Percentiles rank a stretch among this genome's conserved stretches.
Evolutionary conservation across 2,888 invertebrate genomes (phyloP).

Genomic region (Esperia sulphurella): DNA sequence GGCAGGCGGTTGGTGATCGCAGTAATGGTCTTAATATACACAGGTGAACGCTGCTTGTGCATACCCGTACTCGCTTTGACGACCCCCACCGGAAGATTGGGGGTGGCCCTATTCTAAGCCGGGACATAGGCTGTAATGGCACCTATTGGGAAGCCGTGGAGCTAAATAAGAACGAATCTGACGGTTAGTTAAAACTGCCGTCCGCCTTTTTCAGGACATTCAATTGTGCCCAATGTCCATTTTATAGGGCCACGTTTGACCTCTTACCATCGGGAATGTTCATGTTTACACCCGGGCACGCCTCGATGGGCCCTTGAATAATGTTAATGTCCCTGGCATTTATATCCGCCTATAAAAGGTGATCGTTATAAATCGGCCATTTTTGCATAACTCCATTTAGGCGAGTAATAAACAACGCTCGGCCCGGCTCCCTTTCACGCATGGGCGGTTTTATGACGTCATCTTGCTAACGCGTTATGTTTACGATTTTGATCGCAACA

Average conservation of each 20-base stretch:
- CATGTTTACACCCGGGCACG: not conserved
- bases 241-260: not conserved
- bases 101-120: too few relatives aligned
- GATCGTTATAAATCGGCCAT: slow-evolving; percentile 14
- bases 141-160: too few relatives aligned
- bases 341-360: slow-evolving; percentile 1
- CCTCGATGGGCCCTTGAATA: not conserved
- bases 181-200: too few relatives aligned
- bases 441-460: slow-evolving; percentile 6
- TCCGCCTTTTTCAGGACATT: too few relatives aligned
- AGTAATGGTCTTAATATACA: too few relatives aligned
- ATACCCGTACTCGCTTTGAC: too few relatives aligned
- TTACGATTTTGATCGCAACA: slow-evolving; percentile 24
- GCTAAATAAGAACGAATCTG: too few relatives aligned
- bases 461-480: slow-evolving; percentile 16
- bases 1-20: too few relatives aligned
- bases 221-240: too few relatives aligned
- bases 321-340: not conserved
- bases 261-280: not conserved
- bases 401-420: slow-evolving; percentile 16
- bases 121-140: too few relatives aligned
- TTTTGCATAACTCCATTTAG: slow-evolving; percentile 22
- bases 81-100: too few relatives aligned
- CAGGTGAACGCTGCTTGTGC: too few relatives aligned
- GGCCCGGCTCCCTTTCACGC: slow-evolving; percentile 16